Conservation (phyloP, 2,113 vertebrate species). For the Tinamus guttatus region DNA sequence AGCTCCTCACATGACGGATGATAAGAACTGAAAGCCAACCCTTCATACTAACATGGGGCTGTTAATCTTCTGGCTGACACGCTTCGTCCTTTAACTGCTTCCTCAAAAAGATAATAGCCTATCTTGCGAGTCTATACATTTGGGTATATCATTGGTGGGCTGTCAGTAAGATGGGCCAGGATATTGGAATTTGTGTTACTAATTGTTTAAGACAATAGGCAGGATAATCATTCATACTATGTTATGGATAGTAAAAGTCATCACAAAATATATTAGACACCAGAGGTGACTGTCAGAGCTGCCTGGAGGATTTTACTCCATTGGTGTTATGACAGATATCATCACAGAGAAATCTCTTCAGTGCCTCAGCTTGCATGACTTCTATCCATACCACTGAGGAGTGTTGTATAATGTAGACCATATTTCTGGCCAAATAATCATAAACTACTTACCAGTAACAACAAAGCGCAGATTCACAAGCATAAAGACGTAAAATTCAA, state of each 20-base stretch:
- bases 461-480: background rate
- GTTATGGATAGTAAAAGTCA: background rate
- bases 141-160: background rate
- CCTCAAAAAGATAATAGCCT: background rate
- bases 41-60: background rate
- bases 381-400: background rate
- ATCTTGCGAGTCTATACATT: background rate
- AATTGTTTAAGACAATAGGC: constrained; percentile 43
- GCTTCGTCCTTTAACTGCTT: background rate
- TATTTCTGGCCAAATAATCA: background rate
- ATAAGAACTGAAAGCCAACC: background rate
- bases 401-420: background rate
- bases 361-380: background rate
- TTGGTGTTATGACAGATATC: background rate
- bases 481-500: background rate
- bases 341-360: background rate
- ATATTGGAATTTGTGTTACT: constrained; percentile 4
- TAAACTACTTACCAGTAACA: background rate
- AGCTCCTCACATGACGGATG: background rate
- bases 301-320: background rate
- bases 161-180: background rate
- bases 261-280: constrained; percentile 6
- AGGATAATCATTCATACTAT: constrained; percentile 15
- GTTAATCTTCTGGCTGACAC: constrained; percentile 23
- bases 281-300: background rate